Conservation (phyloP, 1,140 invertebrate species). For the Pinna nobilis region DNA sequence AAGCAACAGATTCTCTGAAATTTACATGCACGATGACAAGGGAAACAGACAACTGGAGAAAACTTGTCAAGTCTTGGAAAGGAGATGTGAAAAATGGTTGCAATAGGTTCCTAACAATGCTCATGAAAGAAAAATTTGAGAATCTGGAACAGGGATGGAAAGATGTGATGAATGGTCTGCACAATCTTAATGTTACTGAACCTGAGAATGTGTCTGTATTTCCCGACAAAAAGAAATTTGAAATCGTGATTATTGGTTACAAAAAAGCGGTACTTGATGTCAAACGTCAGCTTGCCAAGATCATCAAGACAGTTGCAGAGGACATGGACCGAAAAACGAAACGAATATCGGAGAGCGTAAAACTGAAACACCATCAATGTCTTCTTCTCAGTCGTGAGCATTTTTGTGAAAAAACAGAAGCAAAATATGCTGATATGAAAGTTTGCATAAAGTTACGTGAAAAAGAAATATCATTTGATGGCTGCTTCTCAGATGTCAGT, state of each 20-base stretch:
- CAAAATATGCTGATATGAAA: constrained; percentile 30
- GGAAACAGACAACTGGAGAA: constrained; percentile 30
- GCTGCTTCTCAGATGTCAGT: constrained; percentile 37
- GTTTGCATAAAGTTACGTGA: constrained; percentile 28
- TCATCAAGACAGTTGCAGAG: constrained; percentile 15
- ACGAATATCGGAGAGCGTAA: constrained; percentile 41
- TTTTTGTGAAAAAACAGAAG: constrained; percentile 36
- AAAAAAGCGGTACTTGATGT: constrained; percentile 34
- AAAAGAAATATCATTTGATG: constrained; percentile 37
- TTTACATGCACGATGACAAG: constrained; percentile 39
- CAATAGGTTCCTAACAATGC: neutral
- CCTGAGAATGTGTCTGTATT: constrained; percentile 40
- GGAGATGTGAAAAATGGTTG: constrained; percentile 15
- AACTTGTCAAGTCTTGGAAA: constrained; percentile 37
- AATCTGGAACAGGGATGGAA: constrained; percentile 45
- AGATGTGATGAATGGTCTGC: constrained; percentile 26
- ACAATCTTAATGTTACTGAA: constrained; percentile 4
- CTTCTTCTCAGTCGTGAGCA: constrained; percentile 22
- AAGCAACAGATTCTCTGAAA: too few relatives aligned
- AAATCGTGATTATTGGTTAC: constrained; percentile 43
- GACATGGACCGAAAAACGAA: constrained; percentile 43
- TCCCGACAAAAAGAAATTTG: constrained; percentile 1
- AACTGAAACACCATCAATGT: constrained; percentile 28
- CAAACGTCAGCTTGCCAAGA: constrained; percentile 23
- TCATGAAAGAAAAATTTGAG: constrained; percentile 9